A percentile compares a stretch with the other conserved stretches of the same genome.
Evolutionary conservation across 2,797 vertebrate species (phyloP).

Genomic region (Alectoris magna): DNA sequence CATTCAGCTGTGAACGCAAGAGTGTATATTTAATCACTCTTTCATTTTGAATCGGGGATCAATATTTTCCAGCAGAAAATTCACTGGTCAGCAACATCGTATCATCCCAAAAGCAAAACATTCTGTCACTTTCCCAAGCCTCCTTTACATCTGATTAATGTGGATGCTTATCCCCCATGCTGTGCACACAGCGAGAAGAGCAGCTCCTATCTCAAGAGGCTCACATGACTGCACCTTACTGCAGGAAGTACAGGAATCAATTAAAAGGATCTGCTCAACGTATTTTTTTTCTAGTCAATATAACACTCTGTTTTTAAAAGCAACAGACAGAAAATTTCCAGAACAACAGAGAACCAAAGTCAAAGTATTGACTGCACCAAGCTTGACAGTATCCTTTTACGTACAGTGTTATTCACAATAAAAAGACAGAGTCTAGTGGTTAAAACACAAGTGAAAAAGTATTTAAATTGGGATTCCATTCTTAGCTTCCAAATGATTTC

Average conservation of each 20-base stretch:
- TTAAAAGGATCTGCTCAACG: not conserved
- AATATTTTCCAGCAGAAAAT: not conserved
- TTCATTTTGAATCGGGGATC: not conserved
- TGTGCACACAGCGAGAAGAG: not conserved
- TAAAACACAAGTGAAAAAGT: slow-evolving; percentile 16
- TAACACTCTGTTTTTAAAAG: not conserved
- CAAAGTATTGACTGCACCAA: slow-evolving; percentile 35
- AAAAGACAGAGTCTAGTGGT: slow-evolving; percentile 9
- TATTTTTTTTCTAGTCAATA: not conserved
- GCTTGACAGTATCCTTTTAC: slow-evolving; percentile 22
- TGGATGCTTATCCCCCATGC: not conserved
- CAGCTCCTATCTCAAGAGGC: not conserved
- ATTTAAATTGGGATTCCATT: slow-evolving; percentile 32
- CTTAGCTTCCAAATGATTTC: slow-evolving; percentile 34
- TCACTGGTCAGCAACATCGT: not conserved
- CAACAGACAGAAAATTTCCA: not conserved
- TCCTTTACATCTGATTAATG: not conserved
- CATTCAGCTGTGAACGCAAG: not conserved
- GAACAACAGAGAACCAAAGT: not conserved
- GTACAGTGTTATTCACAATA: not conserved
- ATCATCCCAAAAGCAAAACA: not conserved
- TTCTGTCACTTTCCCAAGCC: not conserved
- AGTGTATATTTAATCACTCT: not conserved
- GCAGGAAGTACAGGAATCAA: not conserved
- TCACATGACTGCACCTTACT: not conserved